Conservation (phyloP, 2,888 invertebrate genomes). For the Erebia aethiops region DNA sequence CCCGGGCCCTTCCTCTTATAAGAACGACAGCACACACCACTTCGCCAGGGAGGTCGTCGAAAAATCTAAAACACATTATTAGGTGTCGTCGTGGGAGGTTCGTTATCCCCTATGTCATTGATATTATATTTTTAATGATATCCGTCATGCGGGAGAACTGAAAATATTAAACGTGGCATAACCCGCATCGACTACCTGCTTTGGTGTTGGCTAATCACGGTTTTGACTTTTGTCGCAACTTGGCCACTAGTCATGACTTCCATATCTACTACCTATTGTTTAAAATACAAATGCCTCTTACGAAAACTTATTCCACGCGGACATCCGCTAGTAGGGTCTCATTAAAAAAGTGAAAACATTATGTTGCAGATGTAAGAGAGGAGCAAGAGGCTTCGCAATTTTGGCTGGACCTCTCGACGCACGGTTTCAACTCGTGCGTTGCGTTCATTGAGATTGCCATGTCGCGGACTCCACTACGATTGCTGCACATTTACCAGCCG, state of each 20-base stretch:
- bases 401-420: constrained; percentile 69
- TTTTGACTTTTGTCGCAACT: no score
- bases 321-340: no score
- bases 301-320: no score
- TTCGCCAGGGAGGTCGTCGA: no score
- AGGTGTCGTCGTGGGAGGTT: background rate
- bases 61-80: no score
- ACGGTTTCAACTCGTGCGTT: constrained; percentile 87
- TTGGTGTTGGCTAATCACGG: background rate
- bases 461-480: constrained; percentile 85
- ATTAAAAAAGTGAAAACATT: background rate
- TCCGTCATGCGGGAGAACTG: background rate
- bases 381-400: constrained; percentile 42
- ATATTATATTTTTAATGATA: background rate
- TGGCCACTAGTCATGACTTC: no score
- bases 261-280: no score
- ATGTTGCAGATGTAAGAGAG: constrained; percentile 34
- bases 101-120: background rate
- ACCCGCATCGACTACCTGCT: background rate
- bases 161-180: background rate
- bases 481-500: constrained; percentile 84
- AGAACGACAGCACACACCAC: no score
- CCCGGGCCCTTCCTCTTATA: no score
- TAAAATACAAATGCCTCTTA: no score
- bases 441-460: constrained; percentile 87